Percentiles rank a stretch among this genome's conserved stretches.
These are phyloP conservation scores for Epirrhoe tristata DNA, from an alignment of 2,888 invertebrate genomes.

Conservation along the genomic window DNA sequence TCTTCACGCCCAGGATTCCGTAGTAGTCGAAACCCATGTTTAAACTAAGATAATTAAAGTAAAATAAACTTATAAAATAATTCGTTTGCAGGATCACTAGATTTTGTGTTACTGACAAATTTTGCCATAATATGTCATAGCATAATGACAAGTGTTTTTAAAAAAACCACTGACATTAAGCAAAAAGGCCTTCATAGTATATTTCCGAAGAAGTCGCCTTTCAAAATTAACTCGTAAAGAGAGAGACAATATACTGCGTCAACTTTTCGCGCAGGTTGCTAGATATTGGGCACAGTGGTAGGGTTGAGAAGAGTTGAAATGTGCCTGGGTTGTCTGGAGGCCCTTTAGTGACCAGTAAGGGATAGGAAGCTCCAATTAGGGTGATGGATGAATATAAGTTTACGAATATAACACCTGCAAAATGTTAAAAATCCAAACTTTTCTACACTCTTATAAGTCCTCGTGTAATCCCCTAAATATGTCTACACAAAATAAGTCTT, in stretches of 20 bases:
- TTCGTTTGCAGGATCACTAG: not conserved
- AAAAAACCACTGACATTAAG: not conserved
- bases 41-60: not conserved
- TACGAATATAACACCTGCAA: no score
- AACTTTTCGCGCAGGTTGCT: no score
- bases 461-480: not conserved
- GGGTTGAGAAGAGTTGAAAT: no score
- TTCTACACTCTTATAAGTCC: not conserved
- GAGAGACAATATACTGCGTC: no score
- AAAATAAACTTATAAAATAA: conserved; percentile 21
- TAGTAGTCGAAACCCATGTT: conserved; percentile 91
- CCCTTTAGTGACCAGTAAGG: no score
- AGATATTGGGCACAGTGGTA: no score
- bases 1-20: conserved; percentile 88
- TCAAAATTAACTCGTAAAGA: no score
- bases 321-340: no score
- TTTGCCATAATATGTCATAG: conserved; percentile 4
- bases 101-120: conserved; percentile 2
- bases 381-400: no score
- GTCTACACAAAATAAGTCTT: not conserved
- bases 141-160: not conserved
- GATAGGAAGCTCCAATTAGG: no score
- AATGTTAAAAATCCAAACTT: not conserved
- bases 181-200: not conserved
- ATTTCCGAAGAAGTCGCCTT: not conserved